Base-by-base conservation (phyloP, 2,888 invertebrate genomes). In the Sycophila texana region DNA sequence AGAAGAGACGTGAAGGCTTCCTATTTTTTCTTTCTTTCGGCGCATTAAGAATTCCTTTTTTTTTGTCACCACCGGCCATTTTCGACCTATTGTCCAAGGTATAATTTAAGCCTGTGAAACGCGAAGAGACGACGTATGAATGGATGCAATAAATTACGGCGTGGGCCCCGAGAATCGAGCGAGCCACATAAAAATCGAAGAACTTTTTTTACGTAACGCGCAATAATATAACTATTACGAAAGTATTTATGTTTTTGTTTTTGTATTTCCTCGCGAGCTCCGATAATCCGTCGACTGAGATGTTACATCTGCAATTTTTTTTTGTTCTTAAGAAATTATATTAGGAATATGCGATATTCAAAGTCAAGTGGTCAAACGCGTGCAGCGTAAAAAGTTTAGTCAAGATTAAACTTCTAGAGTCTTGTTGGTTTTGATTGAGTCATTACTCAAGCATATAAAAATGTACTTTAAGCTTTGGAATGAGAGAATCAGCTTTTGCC, bases 1-100 rank as follows among this genome's bases (percentile, higher is more conserved):
- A n/a, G 30, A 58, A 47, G 26, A 72, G 72, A 51, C 49, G 72
- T 13, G 61, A 26, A 26, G 26, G 12, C 16, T 58, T 60, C 18
- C 5, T 60, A 14, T 58, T n/a, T 18, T 14, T 58, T 60, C 39
- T 39, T 10, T 10, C 10, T 10, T 0, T 7, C 39, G 7, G 7
- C 39, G 39, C 39, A n/a, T 39, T 10, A 39, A 39, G 39, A 39
- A 39, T 39, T 39, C 26, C 26, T 26, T 39, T 39, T 39, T 39
- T 39, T 71, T 60, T 60, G 71, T 71, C 68, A 70, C 47, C 70
- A 20, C 39, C 22, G 58, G 60, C 58, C 22, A 22, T 49, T 58
- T 14, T 26, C 4, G 39, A 47, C 58, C 72, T 26, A 51, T 61
- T 60, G 60, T 51, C 51, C 20, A 3, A 10, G 55, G 10, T n/a